Conservation (phyloP, 2,888 invertebrate genomes). For the Daptonema setosum region DNA sequence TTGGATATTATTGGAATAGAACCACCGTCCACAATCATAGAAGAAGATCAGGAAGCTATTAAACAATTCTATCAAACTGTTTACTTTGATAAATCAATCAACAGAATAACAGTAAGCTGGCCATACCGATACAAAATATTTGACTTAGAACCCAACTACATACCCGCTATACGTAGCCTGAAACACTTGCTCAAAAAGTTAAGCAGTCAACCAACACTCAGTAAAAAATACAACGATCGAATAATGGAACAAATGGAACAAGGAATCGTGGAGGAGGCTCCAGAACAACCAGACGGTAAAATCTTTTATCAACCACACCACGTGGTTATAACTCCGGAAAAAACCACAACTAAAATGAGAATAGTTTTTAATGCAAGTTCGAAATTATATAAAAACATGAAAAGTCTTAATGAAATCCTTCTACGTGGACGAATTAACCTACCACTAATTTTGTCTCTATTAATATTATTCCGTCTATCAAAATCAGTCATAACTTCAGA, state of each 20-base stretch:
- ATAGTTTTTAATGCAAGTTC: conserved; percentile 23
- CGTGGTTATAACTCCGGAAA: conserved; percentile 13
- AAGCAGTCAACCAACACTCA: too few relatives aligned
- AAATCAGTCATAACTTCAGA: conserved; percentile 23
- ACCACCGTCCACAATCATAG: too few relatives aligned
- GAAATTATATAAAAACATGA: conserved; percentile 9
- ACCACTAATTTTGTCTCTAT: conserved; percentile 19
- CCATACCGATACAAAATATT: too few relatives aligned
- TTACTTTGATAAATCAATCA: too few relatives aligned
- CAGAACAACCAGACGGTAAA: too few relatives aligned
- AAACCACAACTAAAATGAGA: conserved; percentile 17
- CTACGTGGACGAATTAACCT: conserved; percentile 24
- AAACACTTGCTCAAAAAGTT: too few relatives aligned
- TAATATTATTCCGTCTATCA: conserved; percentile 19
- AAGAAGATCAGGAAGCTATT: too few relatives aligned
- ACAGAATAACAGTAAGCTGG: too few relatives aligned
- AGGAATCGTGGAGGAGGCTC: neutral
- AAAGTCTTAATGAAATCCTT: conserved; percentile 23
- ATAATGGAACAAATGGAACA: neutral
- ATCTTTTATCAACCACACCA: conserved; percentile 19
- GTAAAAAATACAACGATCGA: neutral
- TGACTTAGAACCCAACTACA: too few relatives aligned
- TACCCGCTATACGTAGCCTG: too few relatives aligned
- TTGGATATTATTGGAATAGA: too few relatives aligned
- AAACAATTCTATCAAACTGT: too few relatives aligned